Evolutionary conservation across 2,888 invertebrate species (phyloP), one percentile per base, ranked within the genome.

Genomic region (Gerris lacustris): DNA sequence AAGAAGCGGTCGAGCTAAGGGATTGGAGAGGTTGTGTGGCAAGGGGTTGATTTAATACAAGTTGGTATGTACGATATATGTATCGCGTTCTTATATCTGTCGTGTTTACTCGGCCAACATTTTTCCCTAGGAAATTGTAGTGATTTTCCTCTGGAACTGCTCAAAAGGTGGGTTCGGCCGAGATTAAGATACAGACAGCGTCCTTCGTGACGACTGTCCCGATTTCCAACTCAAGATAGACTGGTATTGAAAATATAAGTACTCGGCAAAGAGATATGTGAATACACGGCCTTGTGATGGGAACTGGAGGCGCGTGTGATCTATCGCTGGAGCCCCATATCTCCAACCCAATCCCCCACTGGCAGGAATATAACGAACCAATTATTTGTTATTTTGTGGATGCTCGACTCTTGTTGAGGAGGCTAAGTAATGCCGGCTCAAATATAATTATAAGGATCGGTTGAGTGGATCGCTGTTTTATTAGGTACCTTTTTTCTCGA

Each of bases 351-450:
- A 55, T 55, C 55, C 55, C 15, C 15, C 15, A 55, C 55, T 15
- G 9, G 15, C 11, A 55, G 55, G 55, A 55, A 55, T 31, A 55
- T 55, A 55, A 55, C 55, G 55, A 55, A 55, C 55, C 55, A 55
- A 55, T 55, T 55, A 55, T 55, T 55, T 55, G 55, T 55, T 55
- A 55, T 55, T 55, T 55, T 55, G 11, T 55, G 55, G 55, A 55
- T 31, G 31, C 31, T 31, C 31, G 31, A 31, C 31, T 31, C 11
- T 55, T 55, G 55, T 55, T 55, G 55, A 55, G 55, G 55, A 55
- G 55, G 55, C 55, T 55, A 5, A 55, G 55, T 55, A 55, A 55
- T 55, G 55, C 11, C 55, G 55, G 55, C 55, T 55, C 55, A 55
- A 55, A 55, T 55, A 55, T 55, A 55, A 55, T 55, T 55, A 55